Conservation (phyloP, 2,113 vertebrate genomes). For the Pseudopipra pipra region DNA sequence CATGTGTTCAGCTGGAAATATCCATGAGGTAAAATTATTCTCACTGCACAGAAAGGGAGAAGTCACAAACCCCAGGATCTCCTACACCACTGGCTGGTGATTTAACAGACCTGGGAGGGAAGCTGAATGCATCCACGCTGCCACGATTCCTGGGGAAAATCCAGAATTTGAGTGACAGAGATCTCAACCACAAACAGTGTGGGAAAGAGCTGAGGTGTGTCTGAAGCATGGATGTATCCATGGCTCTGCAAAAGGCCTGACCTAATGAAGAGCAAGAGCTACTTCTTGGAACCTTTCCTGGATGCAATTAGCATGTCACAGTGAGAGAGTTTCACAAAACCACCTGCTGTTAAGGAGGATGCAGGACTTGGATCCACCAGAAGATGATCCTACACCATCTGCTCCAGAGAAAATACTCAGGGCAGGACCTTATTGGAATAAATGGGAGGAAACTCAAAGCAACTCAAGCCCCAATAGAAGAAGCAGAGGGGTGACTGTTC, state of each 20-base stretch:
- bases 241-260: neutral
- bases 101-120: neutral
- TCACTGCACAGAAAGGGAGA: neutral
- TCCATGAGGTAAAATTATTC: neutral
- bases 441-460: neutral
- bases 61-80: neutral
- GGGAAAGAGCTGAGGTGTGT: neutral
- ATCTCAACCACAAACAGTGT: neutral
- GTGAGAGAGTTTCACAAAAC: neutral
- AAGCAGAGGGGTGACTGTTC: neutral
- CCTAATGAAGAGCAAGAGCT: neutral
- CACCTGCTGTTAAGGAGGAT: neutral
- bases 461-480: neutral
- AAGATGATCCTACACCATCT: neutral
- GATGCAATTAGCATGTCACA: neutral
- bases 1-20: rapidly evolving
- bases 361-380: neutral
- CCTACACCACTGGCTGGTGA: neutral
- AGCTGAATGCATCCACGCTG: rapidly evolving
- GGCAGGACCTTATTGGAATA: neutral
- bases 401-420: neutral
- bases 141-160: neutral
- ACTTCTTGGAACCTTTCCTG: neutral
- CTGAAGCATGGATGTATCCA: neutral
- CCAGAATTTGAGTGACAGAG: neutral